Evolutionary conservation across 2,113 vertebrate species (phyloP).

Genomic region (Strigops habroptila): DNA sequence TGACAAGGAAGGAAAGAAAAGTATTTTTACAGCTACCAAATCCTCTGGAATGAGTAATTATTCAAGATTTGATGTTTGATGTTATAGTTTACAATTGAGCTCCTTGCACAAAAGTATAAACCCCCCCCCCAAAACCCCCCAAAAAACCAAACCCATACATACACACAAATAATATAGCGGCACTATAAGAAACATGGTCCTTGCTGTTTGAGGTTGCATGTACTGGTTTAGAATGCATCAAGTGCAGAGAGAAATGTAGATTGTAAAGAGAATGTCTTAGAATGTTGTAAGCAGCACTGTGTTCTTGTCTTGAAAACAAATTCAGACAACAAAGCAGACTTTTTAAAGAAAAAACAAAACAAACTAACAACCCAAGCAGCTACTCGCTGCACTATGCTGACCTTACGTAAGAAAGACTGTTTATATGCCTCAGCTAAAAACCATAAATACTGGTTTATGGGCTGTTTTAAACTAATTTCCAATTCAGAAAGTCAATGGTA

Average conservation of each 20-base stretch:
- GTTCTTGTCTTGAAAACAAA: background rate
- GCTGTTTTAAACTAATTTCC: background rate
- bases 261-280: slow-evolving; percentile 29
- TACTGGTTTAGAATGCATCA: background rate
- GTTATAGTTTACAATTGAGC: slow-evolving; percentile 65
- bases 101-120: background rate
- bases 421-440: background rate
- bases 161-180: background rate
- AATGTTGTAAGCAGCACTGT: background rate
- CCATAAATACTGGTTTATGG: background rate
- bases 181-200: background rate
- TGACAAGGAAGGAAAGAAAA: slow-evolving; percentile 82
- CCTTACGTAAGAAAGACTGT: background rate
- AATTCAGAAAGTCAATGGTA: background rate
- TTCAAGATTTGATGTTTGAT: slow-evolving; percentile 75
- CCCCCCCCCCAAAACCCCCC: no score
- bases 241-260: slow-evolving; percentile 27
- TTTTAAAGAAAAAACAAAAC: background rate
- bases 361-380: background rate
- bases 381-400: background rate
- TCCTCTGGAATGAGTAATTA: slow-evolving; percentile 78
- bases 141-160: background rate
- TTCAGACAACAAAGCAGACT: background rate
- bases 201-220: slow-evolving; percentile 1
- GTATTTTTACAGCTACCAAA: slow-evolving; percentile 74